phyloP scores from a whole-genome alignment of 2,113 vertebrate species.

The Paedocypris sp. region DNA sequence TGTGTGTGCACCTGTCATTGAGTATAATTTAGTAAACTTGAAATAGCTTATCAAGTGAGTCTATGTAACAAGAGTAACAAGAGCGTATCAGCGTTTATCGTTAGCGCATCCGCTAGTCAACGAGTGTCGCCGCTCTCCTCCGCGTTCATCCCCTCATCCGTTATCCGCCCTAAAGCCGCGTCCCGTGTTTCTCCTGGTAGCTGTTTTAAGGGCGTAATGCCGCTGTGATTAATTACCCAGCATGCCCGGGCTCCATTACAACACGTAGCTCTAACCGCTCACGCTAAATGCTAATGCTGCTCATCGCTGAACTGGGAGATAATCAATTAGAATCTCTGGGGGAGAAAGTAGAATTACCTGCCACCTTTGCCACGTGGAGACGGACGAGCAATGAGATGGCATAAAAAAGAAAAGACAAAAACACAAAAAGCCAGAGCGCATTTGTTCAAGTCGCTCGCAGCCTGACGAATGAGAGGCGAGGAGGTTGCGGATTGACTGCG shows the following conservation, averaged over 20 bases:
- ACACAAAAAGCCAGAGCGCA: neutral
- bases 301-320: constrained; percentile 19
- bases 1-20: no score
- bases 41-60: no score
- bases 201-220: neutral
- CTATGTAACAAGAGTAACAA: no score
- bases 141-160: no score
- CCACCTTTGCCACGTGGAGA: constrained; percentile 15
- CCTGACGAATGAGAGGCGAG: neutral
- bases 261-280: neutral
- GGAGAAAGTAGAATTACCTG: constrained; percentile 10
- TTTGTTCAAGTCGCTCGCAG: neutral
- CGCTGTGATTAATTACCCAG: constrained; percentile 25
- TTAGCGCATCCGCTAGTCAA: no score
- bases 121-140: no score
- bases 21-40: no score
- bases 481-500: neutral
- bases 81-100: no score
- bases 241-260: neutral
- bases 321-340: constrained; percentile 20
- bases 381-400: neutral
- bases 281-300: constrained; percentile 31
- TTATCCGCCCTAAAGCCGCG: constrained; percentile 1
- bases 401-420: neutral
- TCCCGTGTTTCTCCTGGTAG: constrained; percentile 1